These are phyloP conservation scores for Xerus rutilus DNA, from an alignment of 2,797 vertebrate species.

Conservation along the genomic window DNA sequence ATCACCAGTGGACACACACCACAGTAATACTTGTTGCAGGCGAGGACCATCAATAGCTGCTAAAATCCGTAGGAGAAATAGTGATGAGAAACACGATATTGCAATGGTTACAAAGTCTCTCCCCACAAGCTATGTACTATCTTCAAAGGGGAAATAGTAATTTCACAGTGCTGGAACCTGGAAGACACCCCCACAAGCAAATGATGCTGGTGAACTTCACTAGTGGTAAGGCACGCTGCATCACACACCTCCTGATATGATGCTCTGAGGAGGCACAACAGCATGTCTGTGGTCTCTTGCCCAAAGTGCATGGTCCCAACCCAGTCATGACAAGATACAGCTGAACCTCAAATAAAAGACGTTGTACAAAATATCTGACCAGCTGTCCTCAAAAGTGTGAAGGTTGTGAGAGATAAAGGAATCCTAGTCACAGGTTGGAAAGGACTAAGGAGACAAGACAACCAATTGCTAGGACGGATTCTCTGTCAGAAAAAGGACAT, in stretches of 20 bases:
- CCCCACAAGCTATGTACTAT: not conserved
- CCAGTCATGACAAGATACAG: not conserved
- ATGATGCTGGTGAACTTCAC: not conserved
- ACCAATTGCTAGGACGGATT: not conserved
- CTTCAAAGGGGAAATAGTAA: not conserved
- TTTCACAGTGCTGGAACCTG: not conserved
- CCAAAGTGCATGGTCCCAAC: not conserved
- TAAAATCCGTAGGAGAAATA: not conserved
- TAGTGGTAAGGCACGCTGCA: not conserved
- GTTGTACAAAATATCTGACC: not conserved
- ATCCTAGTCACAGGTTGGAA: not conserved
- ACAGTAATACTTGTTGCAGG: no score
- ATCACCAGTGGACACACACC: no score
- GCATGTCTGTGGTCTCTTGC: not conserved
- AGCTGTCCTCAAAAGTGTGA: not conserved
- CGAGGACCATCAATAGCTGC: not conserved
- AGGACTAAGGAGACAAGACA: not conserved
- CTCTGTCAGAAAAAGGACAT: not conserved
- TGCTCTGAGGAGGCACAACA: not conserved
- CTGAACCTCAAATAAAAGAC: not conserved
- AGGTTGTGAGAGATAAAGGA: not conserved
- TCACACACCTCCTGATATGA: not conserved
- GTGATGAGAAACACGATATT: not conserved
- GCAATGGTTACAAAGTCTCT: not conserved
- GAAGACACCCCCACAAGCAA: not conserved